Conservation (phyloP, 1,140 invertebrate genomes). For the Hydropsyche tenuis region DNA sequence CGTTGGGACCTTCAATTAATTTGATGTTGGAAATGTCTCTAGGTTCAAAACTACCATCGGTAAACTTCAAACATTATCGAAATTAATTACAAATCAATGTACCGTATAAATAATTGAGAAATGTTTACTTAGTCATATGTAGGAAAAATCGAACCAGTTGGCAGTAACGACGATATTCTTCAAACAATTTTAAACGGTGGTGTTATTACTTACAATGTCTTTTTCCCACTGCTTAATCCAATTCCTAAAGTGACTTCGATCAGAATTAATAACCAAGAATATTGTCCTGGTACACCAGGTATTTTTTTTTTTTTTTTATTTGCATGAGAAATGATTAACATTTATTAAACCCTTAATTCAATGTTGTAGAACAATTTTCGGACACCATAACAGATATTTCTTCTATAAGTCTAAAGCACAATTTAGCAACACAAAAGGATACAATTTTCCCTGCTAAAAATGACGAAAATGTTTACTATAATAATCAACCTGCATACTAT, state of each 20-base stretch:
- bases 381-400: no score
- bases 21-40: background rate
- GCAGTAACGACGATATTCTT: background rate
- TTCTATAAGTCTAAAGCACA: no score
- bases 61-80: background rate
- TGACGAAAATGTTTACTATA: no score
- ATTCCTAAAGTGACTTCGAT: background rate
- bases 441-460: no score
- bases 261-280: background rate
- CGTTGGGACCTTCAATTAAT: background rate
- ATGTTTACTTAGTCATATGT: background rate
- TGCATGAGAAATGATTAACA: no score
- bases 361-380: no score
- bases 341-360: no score
- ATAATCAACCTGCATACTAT: no score
- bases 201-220: background rate
- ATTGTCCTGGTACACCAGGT: slow-evolving; percentile 17
- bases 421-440: no score
- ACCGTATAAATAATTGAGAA: background rate
- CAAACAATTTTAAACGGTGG: background rate
- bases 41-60: background rate
- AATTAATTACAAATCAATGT: no score
- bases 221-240: background rate
- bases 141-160: background rate
- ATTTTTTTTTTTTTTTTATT: no score